phyloP scores from a whole-genome alignment of 2,113 vertebrate species.

The Calyptommatus sinebrachiatus region DNA sequence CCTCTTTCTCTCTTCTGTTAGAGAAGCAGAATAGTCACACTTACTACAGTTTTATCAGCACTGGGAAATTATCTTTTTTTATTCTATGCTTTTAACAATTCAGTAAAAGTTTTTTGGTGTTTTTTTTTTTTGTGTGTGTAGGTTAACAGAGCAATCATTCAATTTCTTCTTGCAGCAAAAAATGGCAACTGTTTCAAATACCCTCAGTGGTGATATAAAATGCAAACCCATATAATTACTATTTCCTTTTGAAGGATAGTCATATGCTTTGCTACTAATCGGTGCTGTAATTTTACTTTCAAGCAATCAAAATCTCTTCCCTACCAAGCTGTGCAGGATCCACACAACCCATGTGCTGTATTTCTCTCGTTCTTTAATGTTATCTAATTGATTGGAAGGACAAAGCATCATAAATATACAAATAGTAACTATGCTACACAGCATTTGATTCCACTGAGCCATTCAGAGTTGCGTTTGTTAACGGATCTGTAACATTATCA shows the following conservation, averaged over 20 bases:
- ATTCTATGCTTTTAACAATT: slow-evolving; percentile 36
- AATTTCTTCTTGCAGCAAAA: not conserved
- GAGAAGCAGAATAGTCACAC: not conserved
- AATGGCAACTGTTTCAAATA: not conserved
- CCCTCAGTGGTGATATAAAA: slow-evolving; percentile 26
- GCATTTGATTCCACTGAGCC: slow-evolving; percentile 60
- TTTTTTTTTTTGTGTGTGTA: too few species aligned
- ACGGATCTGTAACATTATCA: slow-evolving; percentile 45
- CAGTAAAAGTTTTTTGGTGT: not conserved
- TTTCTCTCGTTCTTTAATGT: slow-evolving; percentile 48
- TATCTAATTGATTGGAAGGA: slow-evolving; percentile 63
- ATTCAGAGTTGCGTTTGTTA: slow-evolving; percentile 54
- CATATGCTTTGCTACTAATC: slow-evolving; percentile 20
- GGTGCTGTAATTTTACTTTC: slow-evolving; percentile 26
- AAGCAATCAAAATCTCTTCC: slow-evolving; percentile 3
- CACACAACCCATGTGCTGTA: slow-evolving; percentile 42
- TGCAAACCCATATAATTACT: slow-evolving; percentile 4
- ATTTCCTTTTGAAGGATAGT: slow-evolving; percentile 8
- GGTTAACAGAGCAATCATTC: not conserved
- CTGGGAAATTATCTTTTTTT: slow-evolving; percentile 26
- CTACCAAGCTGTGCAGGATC: slow-evolving; percentile 22
- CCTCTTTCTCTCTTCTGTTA: not conserved
- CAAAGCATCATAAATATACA: slow-evolving; percentile 50
- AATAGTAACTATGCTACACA: slow-evolving; percentile 51
- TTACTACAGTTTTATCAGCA: not conserved